Base-by-base conservation (phyloP, 1,140 invertebrate species). In the Pinna nobilis region DNA sequence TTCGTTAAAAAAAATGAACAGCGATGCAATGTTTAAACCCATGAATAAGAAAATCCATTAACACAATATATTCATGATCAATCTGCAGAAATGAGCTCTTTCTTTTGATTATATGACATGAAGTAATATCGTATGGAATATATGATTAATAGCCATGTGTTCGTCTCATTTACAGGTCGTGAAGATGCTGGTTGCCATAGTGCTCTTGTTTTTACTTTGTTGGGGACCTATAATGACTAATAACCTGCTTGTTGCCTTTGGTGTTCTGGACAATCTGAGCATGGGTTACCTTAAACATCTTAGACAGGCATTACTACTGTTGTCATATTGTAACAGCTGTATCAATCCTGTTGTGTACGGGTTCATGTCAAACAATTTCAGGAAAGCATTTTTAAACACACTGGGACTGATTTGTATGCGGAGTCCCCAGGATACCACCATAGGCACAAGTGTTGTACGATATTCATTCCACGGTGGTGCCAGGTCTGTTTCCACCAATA, bases 361-460 rank as follows among this genome's bases (percentile, higher is more conserved):
- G 30, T 95, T 95, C 86, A 94, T 95, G 93, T 95, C 94, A 3
- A 92, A 93, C 79, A 94, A 93, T 87, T 95, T 95, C 88, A 88
- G 94, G n/a, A 57, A 93, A 74, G 93, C 92, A 35, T 92, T 92
- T 81, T 85, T 88, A 30, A 80, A 89, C 83, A 76, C 90, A 0
- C 73, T 91, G 32, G 82, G 82, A 73, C 70, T 80, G 75, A 39
- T 90, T 82, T 75, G 74, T 70, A n/a, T n/a, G n/a, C n/a, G n/a
- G n/a, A n/a, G n/a, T n/a, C n/a, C n/a, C n/a, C n/a, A n/a, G n/a
- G n/a, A n/a, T n/a, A n/a, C n/a, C n/a, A n/a, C n/a, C n/a, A n/a
- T n/a, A n/a, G n/a, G n/a, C n/a, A n/a, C n/a, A n/a, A n/a, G n/a
- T n/a, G n/a, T n/a, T n/a, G n/a, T n/a, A n/a, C n/a, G n/a, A n/a